Evolutionary conservation across 1,140 invertebrate genomes (phyloP).

Genomic region (Zaprionus tsacasi): DNA sequence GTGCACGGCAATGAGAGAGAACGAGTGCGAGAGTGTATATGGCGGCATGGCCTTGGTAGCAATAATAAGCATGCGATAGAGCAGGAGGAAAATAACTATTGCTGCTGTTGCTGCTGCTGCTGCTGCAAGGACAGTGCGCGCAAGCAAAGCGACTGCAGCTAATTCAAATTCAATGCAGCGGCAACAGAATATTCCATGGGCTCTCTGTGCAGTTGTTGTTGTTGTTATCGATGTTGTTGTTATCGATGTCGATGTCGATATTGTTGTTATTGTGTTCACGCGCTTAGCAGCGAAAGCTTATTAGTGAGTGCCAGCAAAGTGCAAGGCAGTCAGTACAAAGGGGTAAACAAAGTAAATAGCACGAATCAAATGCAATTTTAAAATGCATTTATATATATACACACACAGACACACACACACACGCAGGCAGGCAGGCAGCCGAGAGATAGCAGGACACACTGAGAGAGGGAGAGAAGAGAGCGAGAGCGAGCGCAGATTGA

Average conservation of each 20-base stretch:
- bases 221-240: neutral
- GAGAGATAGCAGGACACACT: neutral
- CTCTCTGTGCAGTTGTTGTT: slow-evolving; percentile 4
- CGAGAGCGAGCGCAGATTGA: neutral
- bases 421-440: no score
- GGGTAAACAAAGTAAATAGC: slow-evolving; percentile 16
- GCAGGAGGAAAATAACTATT: neutral
- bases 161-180: slow-evolving; percentile 39
- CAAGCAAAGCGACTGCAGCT: slow-evolving; percentile 22
- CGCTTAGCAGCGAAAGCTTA: neutral
- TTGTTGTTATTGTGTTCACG: slow-evolving; percentile 13
- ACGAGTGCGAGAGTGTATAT: neutral
- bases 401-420: slow-evolving; percentile 8
- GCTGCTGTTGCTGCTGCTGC: slow-evolving; percentile 8
- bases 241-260: neutral
- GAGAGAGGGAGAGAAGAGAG: neutral
- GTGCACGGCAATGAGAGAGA: neutral
- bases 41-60: slow-evolving; percentile 38
- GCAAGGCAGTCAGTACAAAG: neutral
- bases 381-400: slow-evolving; percentile 13
- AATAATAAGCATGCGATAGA: slow-evolving; percentile 8
- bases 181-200: slow-evolving; percentile 20
- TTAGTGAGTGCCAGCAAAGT: slow-evolving; percentile 8
- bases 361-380: slow-evolving; percentile 28
- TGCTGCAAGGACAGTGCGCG: slow-evolving; percentile 6